A percentile compares a stretch with the other conserved stretches of the same genome.
These are phyloP conservation scores for Agelastica alni DNA, from an alignment of 2,888 invertebrate species.

Conservation along the genomic window DNA sequence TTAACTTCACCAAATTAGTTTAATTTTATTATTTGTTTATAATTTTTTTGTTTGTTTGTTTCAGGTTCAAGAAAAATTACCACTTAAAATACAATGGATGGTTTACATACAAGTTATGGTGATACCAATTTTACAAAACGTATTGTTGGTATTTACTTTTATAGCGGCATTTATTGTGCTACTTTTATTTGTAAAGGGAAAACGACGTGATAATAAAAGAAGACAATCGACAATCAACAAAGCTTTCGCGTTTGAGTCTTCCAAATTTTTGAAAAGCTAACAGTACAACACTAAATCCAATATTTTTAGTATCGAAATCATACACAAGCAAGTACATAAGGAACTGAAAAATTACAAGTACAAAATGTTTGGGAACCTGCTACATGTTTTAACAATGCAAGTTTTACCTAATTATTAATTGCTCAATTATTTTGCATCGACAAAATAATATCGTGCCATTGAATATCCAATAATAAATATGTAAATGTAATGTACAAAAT, in stretches of 20 bases:
- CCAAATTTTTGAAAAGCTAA: constrained; percentile 18
- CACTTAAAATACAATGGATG: constrained; percentile 37
- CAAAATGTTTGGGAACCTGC: too few species aligned
- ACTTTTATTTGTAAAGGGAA: constrained; percentile 4
- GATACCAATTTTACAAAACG: constrained; percentile 34
- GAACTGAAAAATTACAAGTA: too few species aligned
- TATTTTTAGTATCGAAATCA: too few species aligned
- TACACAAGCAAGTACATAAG: too few species aligned
- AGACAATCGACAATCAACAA: constrained; percentile 24
- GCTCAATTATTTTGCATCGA: too few species aligned
- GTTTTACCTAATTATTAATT: too few species aligned
- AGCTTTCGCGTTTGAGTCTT: constrained; percentile 28
- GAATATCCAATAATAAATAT: too few species aligned
- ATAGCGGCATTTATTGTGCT: constrained; percentile 16
- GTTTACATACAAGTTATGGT: constrained; percentile 35
- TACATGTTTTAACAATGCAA: too few species aligned
- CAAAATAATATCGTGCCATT: too few species aligned
- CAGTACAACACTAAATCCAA: too few species aligned
- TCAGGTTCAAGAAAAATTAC: constrained; percentile 40
- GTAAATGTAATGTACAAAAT: too few species aligned
- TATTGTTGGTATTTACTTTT: constrained; percentile 26
- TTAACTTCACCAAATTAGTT: too few species aligned
- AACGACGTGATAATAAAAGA: not conserved
- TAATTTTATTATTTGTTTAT: not conserved
- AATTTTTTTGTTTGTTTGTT: constrained; percentile 1